Conservation (phyloP, 2,797 vertebrate genomes). For the Darevskia nairensis region DNA sequence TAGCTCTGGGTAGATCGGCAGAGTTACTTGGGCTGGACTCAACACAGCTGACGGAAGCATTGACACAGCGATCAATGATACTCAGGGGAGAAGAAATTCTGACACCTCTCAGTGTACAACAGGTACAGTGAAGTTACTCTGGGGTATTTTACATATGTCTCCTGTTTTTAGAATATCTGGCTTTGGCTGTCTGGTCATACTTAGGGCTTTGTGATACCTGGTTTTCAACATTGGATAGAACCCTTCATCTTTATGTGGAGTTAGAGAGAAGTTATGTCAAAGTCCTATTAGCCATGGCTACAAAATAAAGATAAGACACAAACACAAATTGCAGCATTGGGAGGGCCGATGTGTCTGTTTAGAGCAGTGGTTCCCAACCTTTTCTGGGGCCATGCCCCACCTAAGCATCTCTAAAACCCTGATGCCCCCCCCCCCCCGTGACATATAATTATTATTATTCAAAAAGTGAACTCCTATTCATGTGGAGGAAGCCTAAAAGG, state of each 20-base stretch:
- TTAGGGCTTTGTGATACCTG: not conserved
- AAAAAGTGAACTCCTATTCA: no score
- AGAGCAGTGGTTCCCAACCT: no score
- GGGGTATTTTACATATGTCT: not conserved
- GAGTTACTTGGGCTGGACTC: slow-evolving; percentile 93
- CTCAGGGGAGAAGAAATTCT: slow-evolving; percentile 97
- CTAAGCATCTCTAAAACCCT: no score
- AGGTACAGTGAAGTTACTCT: slow-evolving; percentile 79
- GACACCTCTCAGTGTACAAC: slow-evolving; percentile 93
- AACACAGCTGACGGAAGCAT: slow-evolving; percentile 88
- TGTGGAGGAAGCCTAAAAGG: no score
- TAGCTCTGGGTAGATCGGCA: slow-evolving; percentile 88
- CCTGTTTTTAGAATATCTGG: not conserved
- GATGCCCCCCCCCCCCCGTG: no score
- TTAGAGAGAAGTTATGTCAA: not conserved
- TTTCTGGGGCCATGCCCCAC: no score
- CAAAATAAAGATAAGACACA: not conserved
- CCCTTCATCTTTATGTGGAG: not conserved
- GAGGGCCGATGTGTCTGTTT: no score
- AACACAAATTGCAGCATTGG: no score
- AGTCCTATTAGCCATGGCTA: not conserved
- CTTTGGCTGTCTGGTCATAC: not conserved
- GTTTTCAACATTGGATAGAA: no score
- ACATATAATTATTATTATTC: no score
- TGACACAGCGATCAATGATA: slow-evolving; percentile 97